These are phyloP conservation scores for Pao palembangensis DNA, from an alignment of 2,113 vertebrate genomes.

Conservation along the genomic window DNA sequence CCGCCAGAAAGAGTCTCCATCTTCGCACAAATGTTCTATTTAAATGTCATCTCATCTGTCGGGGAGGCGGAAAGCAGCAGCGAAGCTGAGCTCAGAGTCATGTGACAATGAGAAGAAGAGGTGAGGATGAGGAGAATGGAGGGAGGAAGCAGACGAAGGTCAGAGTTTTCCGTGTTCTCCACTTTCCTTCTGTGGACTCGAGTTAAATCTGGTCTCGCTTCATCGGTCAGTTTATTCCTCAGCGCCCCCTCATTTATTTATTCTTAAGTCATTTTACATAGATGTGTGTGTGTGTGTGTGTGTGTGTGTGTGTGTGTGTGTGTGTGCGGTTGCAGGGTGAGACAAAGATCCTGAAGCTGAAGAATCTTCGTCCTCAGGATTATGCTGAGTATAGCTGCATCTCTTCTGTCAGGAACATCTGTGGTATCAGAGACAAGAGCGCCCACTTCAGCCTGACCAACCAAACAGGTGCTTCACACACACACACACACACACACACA, in stretches of 20 bases:
- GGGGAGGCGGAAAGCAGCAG: slow-evolving; percentile 16
- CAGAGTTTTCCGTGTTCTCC: not conserved
- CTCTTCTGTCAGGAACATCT: slow-evolving; percentile 89
- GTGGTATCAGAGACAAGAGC: slow-evolving; percentile 77
- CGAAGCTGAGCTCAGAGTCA: slow-evolving; percentile 30
- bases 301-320: slow-evolving; percentile 13
- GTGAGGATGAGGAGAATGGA: not conserved
- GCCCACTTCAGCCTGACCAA: slow-evolving; percentile 59
- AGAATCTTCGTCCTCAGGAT: slow-evolving; percentile 95
- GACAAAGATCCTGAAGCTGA: slow-evolving; percentile 82
- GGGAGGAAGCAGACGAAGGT: not conserved
- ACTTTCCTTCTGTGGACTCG: too few relatives aligned
- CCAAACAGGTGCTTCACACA: slow-evolving; percentile 46
- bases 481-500: slow-evolving; percentile 14
- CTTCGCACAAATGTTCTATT: slow-evolving; percentile 41
- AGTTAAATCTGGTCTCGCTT: too few relatives aligned
- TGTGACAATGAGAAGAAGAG: not conserved
- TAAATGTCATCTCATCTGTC: slow-evolving; percentile 50
- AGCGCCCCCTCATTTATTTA: too few relatives aligned
- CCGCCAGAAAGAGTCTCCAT: slow-evolving; percentile 19
- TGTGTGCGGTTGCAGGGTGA: slow-evolving; percentile 50
- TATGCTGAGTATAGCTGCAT: slow-evolving; percentile 96
- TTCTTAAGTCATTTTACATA: too few relatives aligned
- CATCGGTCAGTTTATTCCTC: too few relatives aligned
- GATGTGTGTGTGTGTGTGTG: not conserved